Base-by-base conservation (phyloP, 2,113 vertebrate species). In the Vimba vimba region DNA sequence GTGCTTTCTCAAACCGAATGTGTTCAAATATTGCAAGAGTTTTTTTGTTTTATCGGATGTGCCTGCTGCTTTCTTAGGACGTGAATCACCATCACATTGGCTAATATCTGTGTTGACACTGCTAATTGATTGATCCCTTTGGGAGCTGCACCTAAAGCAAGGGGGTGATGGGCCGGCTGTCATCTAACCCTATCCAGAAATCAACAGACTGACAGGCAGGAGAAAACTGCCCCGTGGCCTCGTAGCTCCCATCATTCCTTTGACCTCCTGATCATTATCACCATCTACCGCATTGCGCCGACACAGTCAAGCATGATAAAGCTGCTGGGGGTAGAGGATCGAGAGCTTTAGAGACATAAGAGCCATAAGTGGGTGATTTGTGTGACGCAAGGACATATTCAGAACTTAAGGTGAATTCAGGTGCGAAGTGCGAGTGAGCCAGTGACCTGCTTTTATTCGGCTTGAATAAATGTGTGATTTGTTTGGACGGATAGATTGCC, bases 201-300 rank as follows among this genome's bases (percentile, higher is more conserved):
- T 74, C 25, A 71, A 33, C 36, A 19, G 36, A 74, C 19, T 75
- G 81, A 85, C 57, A 71, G 36, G 68, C 52, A 78, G 52, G 84
- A 83, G 79, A 77, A 85, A 74, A 39, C 84, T 59, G 36, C 59
- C 64, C 74, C 81, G 73, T 68, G 64, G 75, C 66, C 75, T 60
- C 68, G 66, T 52, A 27, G 27, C 73, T 73, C 23, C 76, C 86
- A 52, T 74, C 82, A 55, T 82, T 43, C 83, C 68, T 71, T 39
- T 86, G 78, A 81, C 81, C 78, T 82, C 33, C 75, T 82, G 85
- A 87, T 86, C 77, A 77, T 79, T 50, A 71, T 79, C 39, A 23
- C 59, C 68, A 62, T 68, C 73, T 77, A 6, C 84, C 62, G 71
- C 86, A 78, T 82, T 84, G 55, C 79, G 25, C 73, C 6, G 71